phyloP scores from a whole-genome alignment of 2,113 vertebrate genomes.

The Megaleporinus macrocephalus region DNA sequence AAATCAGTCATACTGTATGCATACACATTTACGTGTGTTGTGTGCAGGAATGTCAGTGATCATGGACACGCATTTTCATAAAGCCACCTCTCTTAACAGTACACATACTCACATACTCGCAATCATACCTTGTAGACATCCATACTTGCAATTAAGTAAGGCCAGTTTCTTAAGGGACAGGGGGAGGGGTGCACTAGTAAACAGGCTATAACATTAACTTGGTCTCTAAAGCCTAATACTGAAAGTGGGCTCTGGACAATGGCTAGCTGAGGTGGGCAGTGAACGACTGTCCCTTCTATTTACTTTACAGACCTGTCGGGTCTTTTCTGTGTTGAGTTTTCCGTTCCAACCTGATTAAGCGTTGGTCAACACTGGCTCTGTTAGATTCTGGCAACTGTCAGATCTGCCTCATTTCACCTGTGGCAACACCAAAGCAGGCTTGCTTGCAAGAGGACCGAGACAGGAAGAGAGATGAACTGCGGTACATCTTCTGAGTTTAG shows the following conservation, averaged over 20 bases:
- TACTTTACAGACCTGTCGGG: conserved; percentile 15
- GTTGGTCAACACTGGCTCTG: conserved; percentile 19
- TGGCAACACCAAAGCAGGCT: conserved; percentile 23
- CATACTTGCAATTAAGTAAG: conserved; percentile 77
- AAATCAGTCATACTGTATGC: conserved; percentile 70
- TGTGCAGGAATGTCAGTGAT: conserved; percentile 48
- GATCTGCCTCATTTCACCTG: conserved; percentile 8
- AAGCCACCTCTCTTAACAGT: conserved; percentile 37
- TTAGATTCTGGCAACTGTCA: conserved; percentile 35
- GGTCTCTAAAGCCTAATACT: conserved; percentile 68
- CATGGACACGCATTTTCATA: conserved; percentile 47
- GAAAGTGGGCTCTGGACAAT: conserved; percentile 62
- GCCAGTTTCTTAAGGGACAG: conserved; percentile 71
- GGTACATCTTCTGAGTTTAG: conserved; percentile 35
- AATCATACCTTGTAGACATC: conserved; percentile 45
- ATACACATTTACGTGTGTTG: conserved; percentile 58
- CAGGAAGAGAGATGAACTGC: conserved; percentile 37
- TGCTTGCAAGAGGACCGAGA: conserved; percentile 31
- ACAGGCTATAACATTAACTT: conserved; percentile 70
- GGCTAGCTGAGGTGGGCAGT: conserved; percentile 54
- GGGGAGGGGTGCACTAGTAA: conserved; percentile 71
- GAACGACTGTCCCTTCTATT: conserved; percentile 31
- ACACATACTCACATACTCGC: conserved; percentile 24
- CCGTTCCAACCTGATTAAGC: neutral
- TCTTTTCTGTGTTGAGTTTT: conserved; percentile 29